phyloP scores from a whole-genome alignment of 2,888 invertebrate genomes.

The Linnaemya tessellans region DNA sequence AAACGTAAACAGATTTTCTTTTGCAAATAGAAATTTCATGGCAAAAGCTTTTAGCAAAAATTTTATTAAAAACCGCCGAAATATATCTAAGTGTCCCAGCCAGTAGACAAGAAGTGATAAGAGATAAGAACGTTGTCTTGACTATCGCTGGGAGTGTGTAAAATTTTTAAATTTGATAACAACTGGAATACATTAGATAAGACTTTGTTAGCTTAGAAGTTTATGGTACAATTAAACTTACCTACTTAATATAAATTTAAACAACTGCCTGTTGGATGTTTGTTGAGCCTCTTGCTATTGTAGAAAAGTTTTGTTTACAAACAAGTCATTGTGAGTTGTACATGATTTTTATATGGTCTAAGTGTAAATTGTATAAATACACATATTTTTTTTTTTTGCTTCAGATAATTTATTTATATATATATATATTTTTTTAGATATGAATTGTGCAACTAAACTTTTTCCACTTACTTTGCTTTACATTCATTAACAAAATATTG shows the following conservation, averaged over 20 bases:
- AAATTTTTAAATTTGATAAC: not conserved
- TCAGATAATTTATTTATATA: no score
- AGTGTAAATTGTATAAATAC: not conserved
- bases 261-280: not conserved
- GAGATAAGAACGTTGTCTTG: not conserved
- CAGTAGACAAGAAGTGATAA: not conserved
- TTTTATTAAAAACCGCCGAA: not conserved
- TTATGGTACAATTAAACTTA: constrained; percentile 35
- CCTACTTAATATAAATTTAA: constrained; percentile 29
- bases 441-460: not conserved
- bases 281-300: not conserved
- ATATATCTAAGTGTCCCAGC: not conserved
- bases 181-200: not conserved
- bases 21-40: no score
- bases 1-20: not conserved
- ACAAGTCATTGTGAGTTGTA: not conserved
- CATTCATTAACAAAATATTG: not conserved
- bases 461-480: not conserved
- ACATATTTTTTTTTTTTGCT: not conserved
- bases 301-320: not conserved
- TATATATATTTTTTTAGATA: not conserved
- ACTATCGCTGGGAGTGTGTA: not conserved
- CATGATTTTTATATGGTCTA: not conserved
- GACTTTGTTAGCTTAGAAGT: not conserved
- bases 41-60: no score